Percentiles rank a stretch among this genome's conserved stretches.
Evolutionary conservation across 2,888 invertebrate species (phyloP).

Genomic region (Eilema griseolum): DNA sequence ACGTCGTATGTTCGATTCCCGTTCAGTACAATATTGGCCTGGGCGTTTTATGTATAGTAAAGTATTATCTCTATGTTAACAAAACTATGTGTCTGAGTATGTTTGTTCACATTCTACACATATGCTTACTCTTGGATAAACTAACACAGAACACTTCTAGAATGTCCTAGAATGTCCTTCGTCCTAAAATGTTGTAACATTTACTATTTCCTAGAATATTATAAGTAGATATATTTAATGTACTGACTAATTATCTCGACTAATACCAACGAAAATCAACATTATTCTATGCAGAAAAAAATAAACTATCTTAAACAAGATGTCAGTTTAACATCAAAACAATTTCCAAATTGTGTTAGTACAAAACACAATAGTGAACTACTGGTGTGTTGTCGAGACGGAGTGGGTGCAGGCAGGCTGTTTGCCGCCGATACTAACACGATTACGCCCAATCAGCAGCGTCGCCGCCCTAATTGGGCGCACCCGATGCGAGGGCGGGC

Average conservation of each 20-base stretch:
- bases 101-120: no score
- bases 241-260: not conserved
- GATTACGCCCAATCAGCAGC: slow-evolving; percentile 86
- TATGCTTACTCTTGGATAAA: no score
- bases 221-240: no score
- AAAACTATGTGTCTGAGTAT: no score
- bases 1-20: not conserved
- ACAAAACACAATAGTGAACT: slow-evolving; percentile 24
- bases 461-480: slow-evolving; percentile 84
- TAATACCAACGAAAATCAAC: not conserved
- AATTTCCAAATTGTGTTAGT: slow-evolving; percentile 16
- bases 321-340: not conserved
- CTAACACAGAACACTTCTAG: no score
- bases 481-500: slow-evolving; percentile 80
- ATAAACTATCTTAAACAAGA: not conserved
- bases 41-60: not conserved
- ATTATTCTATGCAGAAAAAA: not conserved
- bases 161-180: no score
- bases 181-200: no score
- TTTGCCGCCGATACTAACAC: slow-evolving; percentile 83
- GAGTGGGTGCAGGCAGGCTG: slow-evolving; percentile 57
- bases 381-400: slow-evolving; percentile 26
- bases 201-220: not conserved
- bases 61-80: no score
- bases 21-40: not conserved